Evolutionary conservation across 2,888 invertebrate species (phyloP), one percentile per base, ranked within the genome.

Genomic region (Eurytoma californica): DNA sequence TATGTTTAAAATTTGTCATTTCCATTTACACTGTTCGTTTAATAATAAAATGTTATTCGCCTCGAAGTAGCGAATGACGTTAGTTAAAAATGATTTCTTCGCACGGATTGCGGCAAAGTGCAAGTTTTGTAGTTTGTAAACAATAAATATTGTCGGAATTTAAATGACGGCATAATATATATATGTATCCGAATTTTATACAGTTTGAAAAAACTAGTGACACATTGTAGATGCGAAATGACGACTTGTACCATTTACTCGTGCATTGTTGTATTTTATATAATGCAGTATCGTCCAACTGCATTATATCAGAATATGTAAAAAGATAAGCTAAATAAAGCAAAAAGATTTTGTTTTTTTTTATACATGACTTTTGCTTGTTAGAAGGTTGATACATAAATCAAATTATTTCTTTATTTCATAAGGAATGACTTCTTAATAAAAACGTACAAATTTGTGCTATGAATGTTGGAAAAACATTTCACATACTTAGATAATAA

Each of bases 181-280:
- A 39, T n/a, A 60, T 65, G 51, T 73, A 79, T 70, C 65, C 69
- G 73, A 80, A 70, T 82, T 80, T 82, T 80, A 82, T 82, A 79
- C 81, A 68, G 70, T 79, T 79, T 76, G 53, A 76, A 79, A 74
- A 74, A 70, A 30, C 57, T 16, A 61, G 60, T 67, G 51, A 58
- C 49, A 77, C 76, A 79, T 74, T 80, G 77, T 82, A 79, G 73
- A 80, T 79, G 82, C 47, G 80, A 76, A 82, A 80, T 79, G 77
- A 81, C 72, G 69, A 80, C 74, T 76, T 80, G 75, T 82, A 82
- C 78, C 73, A 80, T 80, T 81, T 80, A 69, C 74, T 82, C 75
- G 80, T 80, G 73, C 78, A 78, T 76, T 80, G 82, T 82, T 82
- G 80, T 82, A 80, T 80, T 82, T 77, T 80, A 72, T 82, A 72